These are phyloP conservation scores for Asobara japonica DNA, from an alignment of 1,140 invertebrate species.

Conservation along the genomic window DNA sequence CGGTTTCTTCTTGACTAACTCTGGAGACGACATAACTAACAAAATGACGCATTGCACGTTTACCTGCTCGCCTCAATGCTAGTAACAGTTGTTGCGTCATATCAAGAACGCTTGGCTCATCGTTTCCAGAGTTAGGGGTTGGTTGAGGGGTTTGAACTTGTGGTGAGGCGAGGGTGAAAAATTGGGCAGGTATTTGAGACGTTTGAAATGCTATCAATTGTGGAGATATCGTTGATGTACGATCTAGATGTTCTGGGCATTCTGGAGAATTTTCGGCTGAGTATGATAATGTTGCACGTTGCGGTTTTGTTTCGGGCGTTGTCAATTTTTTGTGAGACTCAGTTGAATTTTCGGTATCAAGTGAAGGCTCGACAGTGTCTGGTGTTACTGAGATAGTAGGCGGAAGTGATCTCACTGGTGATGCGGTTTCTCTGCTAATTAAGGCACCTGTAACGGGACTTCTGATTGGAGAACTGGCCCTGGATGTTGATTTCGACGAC, in stretches of 20 bases:
- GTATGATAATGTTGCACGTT: constrained; percentile 57
- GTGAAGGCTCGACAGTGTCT: constrained; percentile 36
- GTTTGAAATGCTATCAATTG: constrained; percentile 52
- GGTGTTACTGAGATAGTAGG: constrained; percentile 63
- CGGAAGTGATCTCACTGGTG: constrained; percentile 60
- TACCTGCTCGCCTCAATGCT: constrained; percentile 72
- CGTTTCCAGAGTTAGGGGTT: background rate
- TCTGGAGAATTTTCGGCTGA: constrained; percentile 39
- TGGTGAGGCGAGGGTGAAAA: constrained; percentile 44
- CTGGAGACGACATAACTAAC: constrained; percentile 71
- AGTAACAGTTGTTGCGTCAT: constrained; percentile 73
- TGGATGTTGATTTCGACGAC: constrained; percentile 44
- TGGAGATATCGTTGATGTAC: constrained; percentile 35
- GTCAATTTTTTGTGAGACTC: constrained; percentile 13
- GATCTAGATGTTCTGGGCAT: constrained; percentile 50
- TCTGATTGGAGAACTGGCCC: constrained; percentile 46
- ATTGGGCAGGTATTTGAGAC: constrained; percentile 52
- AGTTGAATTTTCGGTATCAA: constrained; percentile 25
- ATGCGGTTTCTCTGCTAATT: constrained; percentile 52
- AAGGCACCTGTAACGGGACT: constrained; percentile 23
- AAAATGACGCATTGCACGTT: constrained; percentile 73
- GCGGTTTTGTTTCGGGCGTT: constrained; percentile 42
- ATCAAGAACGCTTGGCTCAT: constrained; percentile 63
- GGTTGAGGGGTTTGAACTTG: constrained; percentile 13
- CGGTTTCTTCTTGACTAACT: constrained; percentile 65